Evolutionary conservation across 2,113 vertebrate species (phyloP).

Genomic region (Macaca mulatta): DNA sequence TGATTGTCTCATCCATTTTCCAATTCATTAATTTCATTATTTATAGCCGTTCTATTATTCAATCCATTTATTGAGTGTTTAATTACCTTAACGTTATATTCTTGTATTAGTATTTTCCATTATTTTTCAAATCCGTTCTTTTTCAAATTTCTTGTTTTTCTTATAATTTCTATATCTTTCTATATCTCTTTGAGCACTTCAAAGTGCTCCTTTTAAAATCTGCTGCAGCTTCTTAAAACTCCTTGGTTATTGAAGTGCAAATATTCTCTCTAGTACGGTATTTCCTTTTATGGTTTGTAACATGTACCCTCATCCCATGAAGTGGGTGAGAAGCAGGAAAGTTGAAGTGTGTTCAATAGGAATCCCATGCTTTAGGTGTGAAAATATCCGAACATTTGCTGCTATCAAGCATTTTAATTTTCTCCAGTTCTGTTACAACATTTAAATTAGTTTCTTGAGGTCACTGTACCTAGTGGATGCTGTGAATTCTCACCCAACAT

Average conservation of each 20-base stretch:
- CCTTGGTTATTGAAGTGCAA: not conserved
- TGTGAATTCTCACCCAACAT: not conserved
- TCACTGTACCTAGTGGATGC: not conserved
- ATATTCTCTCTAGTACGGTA: not conserved
- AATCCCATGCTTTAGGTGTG: not conserved
- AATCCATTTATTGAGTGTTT: not conserved
- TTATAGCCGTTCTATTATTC: not conserved
- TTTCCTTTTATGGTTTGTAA: not conserved
- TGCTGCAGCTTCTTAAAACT: not conserved
- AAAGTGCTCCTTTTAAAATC: not conserved
- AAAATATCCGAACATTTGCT: not conserved
- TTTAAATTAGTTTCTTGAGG: not conserved
- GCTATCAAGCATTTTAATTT: not conserved
- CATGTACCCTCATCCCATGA: not conserved
- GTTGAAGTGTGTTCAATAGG: not conserved
- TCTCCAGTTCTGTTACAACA: not conserved
- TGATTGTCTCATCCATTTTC: not conserved
- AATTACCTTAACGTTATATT: not conserved
- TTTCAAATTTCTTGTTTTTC: not conserved
- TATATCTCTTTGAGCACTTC: not conserved
- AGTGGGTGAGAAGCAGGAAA: not conserved
- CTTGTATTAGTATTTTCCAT: not conserved
- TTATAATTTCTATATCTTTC: not conserved
- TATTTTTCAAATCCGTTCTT: not conserved
- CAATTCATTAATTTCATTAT: not conserved